Evolutionary conservation across 2,888 invertebrate species (phyloP).

Genomic region (Andrena bucephala): DNA sequence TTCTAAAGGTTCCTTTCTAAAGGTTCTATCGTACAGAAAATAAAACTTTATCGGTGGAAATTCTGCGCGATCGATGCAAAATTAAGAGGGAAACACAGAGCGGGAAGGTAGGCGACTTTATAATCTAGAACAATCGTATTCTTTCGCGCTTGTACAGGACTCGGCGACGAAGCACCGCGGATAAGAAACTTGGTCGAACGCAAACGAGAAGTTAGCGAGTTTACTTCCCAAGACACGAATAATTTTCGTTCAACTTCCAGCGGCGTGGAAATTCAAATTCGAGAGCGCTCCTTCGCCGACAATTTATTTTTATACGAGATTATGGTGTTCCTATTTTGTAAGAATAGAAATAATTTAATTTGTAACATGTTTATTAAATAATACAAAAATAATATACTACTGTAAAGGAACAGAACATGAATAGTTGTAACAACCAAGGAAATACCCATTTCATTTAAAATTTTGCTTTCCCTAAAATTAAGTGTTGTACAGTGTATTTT

Average conservation of each 20-base stretch:
- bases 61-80: not conserved
- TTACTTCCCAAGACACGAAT: conserved; percentile 61
- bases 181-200: conserved; percentile 60
- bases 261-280: conserved; percentile 64
- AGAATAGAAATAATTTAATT: not conserved
- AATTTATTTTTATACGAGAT: conserved; percentile 40
- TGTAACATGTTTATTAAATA: not conserved
- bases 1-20: not conserved
- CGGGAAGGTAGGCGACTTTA: not conserved
- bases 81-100: conserved; percentile 12
- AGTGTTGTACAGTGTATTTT: no score
- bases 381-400: not conserved
- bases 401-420: not conserved
- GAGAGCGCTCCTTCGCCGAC: conserved; percentile 18
- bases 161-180: conserved; percentile 45
- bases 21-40: not conserved
- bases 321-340: not conserved
- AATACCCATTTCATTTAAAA: no score
- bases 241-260: conserved; percentile 53
- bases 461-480: no score
- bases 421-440: not conserved
- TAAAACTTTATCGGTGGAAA: not conserved
- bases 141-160: conserved; percentile 39
- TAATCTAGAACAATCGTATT: conserved; percentile 52
- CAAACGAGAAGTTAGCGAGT: conserved; percentile 62